A percentile compares a stretch with the other conserved stretches of the same genome.
Evolutionary conservation across 2,888 invertebrate genomes (phyloP).

Genomic region (Brachypalpus laphriformis): DNA sequence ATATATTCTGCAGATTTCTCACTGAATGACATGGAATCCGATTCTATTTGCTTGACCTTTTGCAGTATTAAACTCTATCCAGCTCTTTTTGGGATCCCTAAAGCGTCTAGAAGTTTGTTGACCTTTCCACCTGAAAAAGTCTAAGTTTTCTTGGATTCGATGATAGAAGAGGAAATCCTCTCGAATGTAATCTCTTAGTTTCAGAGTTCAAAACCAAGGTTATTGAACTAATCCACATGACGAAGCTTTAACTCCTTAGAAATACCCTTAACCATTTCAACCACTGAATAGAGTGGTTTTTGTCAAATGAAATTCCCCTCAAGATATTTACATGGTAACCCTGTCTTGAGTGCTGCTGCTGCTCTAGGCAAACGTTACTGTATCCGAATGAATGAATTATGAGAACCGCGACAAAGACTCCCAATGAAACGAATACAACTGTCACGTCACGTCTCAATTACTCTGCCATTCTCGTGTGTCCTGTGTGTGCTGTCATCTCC

Average conservation of each 20-base stretch:
- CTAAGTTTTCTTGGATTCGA: too few species aligned
- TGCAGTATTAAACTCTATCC: too few species aligned
- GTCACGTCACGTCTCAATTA: constrained; percentile 62
- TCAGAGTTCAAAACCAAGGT: background rate
- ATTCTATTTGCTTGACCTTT: too few species aligned
- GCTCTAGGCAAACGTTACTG: constrained; percentile 13
- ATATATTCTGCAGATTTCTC: too few species aligned
- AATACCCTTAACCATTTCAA: background rate
- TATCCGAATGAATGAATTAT: constrained; percentile 48
- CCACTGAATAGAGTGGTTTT: background rate
- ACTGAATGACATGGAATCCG: too few species aligned
- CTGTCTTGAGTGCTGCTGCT: constrained; percentile 22
- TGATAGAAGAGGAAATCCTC: too few species aligned
- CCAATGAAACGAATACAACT: constrained; percentile 20
- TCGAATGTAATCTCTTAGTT: too few species aligned
- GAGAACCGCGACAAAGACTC: background rate
- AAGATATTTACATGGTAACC: constrained; percentile 32
- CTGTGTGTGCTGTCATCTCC: background rate
- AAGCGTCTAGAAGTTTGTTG: too few species aligned
- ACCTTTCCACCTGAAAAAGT: too few species aligned
- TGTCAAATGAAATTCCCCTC: constrained; percentile 14
- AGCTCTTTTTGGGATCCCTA: too few species aligned
- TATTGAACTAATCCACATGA: background rate
- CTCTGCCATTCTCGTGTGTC: background rate
- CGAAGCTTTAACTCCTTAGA: background rate